These are phyloP conservation scores for Phoeniculus purpureus DNA, from an alignment of 2,797 vertebrate species.

Conservation along the genomic window DNA sequence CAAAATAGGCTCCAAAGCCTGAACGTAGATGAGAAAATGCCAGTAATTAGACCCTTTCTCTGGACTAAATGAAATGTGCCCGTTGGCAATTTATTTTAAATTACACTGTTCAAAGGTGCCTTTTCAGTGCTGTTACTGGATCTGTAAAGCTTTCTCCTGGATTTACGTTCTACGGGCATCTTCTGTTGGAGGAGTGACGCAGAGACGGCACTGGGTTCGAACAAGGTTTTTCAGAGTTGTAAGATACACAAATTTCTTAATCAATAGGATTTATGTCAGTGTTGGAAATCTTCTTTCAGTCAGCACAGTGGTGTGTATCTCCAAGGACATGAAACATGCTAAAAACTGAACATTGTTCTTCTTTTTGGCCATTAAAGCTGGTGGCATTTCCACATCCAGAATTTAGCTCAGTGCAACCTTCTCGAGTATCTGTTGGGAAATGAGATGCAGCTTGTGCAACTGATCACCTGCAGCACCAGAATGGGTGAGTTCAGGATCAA, in stretches of 20 bases:
- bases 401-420: neutral
- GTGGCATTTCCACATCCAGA: neutral
- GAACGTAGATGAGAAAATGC: neutral
- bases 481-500: neutral
- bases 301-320: neutral
- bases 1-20: neutral
- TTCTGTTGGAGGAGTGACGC: neutral
- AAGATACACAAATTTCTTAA: neutral
- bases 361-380: neutral
- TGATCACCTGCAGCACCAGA: neutral
- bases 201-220: neutral
- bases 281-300: neutral
- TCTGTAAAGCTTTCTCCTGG: neutral
- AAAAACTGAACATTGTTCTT: neutral
- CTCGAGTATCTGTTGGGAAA: neutral
- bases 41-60: neutral
- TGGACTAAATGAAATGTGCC: neutral
- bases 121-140: neutral
- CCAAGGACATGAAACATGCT: neutral
- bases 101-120: neutral
- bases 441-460: neutral
- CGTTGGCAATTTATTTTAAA: neutral
- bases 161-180: neutral
- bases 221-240: neutral
- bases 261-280: no score